Evolutionary conservation across 53 echinoderm and acorn worm species (phyloP).

Genomic region (Arbacia lixula): DNA sequence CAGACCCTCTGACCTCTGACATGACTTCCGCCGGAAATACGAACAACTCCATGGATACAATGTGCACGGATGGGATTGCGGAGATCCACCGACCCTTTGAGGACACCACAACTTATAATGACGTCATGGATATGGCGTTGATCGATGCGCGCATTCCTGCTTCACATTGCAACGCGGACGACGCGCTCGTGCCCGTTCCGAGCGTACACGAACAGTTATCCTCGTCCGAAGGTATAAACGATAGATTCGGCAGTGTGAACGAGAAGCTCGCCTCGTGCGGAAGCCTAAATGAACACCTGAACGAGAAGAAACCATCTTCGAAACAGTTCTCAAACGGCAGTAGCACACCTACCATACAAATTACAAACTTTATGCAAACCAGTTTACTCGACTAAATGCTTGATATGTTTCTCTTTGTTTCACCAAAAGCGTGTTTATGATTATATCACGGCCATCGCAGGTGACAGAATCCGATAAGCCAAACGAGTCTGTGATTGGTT

Average conservation of each 20-base stretch:
- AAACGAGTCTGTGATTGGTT: no score
- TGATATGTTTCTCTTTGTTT: not conserved
- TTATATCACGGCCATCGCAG: no score
- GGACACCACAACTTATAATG: constrained; percentile 41
- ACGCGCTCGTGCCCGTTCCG: constrained; percentile 7
- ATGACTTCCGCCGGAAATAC: constrained; percentile 38
- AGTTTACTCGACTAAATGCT: constrained; percentile 45
- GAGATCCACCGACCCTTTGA: constrained; percentile 81
- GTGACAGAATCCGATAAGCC: no score
- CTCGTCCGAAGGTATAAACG: not conserved
- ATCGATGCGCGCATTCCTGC: constrained; percentile 6
- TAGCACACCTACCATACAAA: constrained; percentile 6
- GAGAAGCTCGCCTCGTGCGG: constrained; percentile 11
- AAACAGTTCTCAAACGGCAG: constrained; percentile 25
- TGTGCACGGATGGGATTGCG: constrained; percentile 67
- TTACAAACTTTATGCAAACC: constrained; percentile 22
- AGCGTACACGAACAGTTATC: constrained; percentile 26
- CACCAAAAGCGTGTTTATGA: not conserved
- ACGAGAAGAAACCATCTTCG: constrained; percentile 1
- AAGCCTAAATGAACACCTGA: constrained; percentile 2
- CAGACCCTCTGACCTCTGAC: constrained; percentile 33
- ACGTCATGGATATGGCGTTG: constrained; percentile 27
- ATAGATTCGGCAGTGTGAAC: not conserved
- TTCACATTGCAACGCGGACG: not conserved
- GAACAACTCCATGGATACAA: constrained; percentile 53